Percentiles rank a stretch among this genome's conserved stretches.
Evolutionary conservation across 2,888 invertebrate genomes (phyloP).

Genomic region (Apantesis nais): DNA sequence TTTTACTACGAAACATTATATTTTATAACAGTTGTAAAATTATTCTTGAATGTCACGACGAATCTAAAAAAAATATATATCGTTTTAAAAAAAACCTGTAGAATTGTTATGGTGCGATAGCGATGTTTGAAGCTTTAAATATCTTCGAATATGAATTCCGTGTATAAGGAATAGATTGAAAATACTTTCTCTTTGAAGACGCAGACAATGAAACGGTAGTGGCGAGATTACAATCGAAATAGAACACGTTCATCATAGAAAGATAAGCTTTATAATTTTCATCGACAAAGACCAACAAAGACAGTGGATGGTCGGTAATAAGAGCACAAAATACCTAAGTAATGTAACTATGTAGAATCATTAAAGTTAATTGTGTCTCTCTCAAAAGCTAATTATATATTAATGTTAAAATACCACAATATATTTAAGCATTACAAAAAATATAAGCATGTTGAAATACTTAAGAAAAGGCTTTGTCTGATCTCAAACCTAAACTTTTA

Average conservation of each 20-base stretch:
- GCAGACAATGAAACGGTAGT: not conserved
- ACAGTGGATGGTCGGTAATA: no score
- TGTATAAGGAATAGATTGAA: not conserved
- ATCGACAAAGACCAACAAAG: no score
- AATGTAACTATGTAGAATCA: not conserved
- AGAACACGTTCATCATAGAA: not conserved
- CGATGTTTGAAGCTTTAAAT: not conserved
- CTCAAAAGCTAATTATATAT: no score
- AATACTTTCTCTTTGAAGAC: not conserved
- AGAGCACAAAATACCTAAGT: not conserved
- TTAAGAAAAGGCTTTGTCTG: no score
- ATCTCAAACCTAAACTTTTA: no score
- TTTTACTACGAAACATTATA: constrained; percentile 12
- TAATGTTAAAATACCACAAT: no score
- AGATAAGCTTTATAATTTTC: no score
- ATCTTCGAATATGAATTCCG: not conserved
- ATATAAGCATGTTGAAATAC: no score
- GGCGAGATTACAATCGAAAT: not conserved
- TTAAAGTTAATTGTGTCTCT: no score
- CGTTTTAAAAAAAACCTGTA: not conserved
- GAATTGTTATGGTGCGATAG: not conserved
- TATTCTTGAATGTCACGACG: constrained; percentile 3
- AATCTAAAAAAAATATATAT: constrained; percentile 1
- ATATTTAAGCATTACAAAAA: no score
- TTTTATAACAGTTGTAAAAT: constrained; percentile 9